These are phyloP conservation scores for Leptinotarsa lineolata DNA, from an alignment of 1,140 invertebrate species.

Conservation along the genomic window DNA sequence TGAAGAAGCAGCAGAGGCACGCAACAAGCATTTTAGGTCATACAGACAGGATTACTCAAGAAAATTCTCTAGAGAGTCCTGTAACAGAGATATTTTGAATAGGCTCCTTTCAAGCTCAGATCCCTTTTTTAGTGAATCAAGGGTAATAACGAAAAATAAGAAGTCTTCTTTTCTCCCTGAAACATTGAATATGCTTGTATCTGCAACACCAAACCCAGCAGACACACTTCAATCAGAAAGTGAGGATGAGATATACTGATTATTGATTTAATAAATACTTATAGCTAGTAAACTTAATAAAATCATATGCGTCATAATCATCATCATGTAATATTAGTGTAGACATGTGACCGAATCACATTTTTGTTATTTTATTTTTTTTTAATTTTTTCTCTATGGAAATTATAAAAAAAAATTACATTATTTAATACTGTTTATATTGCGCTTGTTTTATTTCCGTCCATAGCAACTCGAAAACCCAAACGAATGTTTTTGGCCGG, in stretches of 20 bases:
- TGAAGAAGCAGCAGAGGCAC: slow-evolving; percentile 31
- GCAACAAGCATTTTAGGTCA: too few relatives aligned
- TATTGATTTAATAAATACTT: not conserved
- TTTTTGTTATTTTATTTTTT: too few relatives aligned
- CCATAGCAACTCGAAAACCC: not conserved
- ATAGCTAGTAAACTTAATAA: not conserved
- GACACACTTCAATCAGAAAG: slow-evolving; percentile 9
- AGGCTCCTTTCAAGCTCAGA: slow-evolving; percentile 11
- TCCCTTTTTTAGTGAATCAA: slow-evolving; percentile 11
- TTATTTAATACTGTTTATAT: slow-evolving; percentile 1
- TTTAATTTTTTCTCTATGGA: not conserved
- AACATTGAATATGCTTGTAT: slow-evolving; percentile 19
- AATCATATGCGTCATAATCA: not conserved
- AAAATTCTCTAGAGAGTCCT: not conserved
- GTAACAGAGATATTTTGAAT: slow-evolving; percentile 1
- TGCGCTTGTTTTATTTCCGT: slow-evolving; percentile 7
- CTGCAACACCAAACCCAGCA: not conserved
- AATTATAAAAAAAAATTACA: not conserved
- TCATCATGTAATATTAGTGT: not conserved
- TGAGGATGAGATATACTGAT: not conserved
- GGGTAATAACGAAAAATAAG: slow-evolving; percentile 4
- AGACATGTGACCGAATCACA: too few relatives aligned
- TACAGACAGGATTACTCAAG: too few relatives aligned
- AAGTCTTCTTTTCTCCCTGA: slow-evolving; percentile 17
- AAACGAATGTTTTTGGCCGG: not conserved